Conservation (phyloP, 1,140 invertebrate genomes). For the Lasioglossum albipes region DNA sequence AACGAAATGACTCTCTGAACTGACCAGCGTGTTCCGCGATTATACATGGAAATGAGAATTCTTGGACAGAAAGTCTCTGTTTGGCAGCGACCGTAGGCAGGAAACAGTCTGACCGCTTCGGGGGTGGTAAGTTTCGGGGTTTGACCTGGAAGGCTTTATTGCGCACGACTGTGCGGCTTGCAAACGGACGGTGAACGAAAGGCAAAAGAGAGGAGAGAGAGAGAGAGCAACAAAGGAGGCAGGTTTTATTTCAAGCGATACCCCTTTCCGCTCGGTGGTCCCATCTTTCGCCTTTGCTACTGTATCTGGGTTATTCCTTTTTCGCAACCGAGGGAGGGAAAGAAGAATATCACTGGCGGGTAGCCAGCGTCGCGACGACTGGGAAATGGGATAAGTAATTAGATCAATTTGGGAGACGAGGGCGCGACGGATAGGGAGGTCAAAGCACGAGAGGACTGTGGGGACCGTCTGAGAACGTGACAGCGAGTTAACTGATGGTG, state of each 20-base stretch:
- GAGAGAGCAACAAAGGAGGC: constrained; percentile 6
- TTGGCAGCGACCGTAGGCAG: no score
- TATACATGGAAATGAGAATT: not conserved
- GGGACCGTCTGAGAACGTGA: no score
- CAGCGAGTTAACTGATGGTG: no score
- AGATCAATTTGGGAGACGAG: constrained; percentile 6
- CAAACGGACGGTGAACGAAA: no score
- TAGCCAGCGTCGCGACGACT: not conserved
- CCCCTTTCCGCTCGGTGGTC: not conserved
- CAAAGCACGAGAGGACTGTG: not conserved
- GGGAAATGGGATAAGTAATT: constrained; percentile 16
- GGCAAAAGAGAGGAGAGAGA: not conserved
- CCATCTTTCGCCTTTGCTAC: not conserved
- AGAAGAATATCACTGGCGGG: constrained; percentile 17
- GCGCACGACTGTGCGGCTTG: no score
- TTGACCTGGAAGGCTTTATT: no score
- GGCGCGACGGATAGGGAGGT: not conserved
- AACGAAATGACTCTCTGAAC: no score
- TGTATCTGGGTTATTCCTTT: constrained; percentile 28
- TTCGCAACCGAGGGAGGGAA: not conserved
- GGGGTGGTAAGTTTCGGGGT: no score
- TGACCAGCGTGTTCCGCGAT: not conserved
- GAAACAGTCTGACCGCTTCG: no score
- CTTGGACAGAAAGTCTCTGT: no score
- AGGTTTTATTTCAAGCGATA: constrained; percentile 17